Evolutionary conservation across 2,113 vertebrate genomes (phyloP).

Genomic region (Alosa alosa): DNA sequence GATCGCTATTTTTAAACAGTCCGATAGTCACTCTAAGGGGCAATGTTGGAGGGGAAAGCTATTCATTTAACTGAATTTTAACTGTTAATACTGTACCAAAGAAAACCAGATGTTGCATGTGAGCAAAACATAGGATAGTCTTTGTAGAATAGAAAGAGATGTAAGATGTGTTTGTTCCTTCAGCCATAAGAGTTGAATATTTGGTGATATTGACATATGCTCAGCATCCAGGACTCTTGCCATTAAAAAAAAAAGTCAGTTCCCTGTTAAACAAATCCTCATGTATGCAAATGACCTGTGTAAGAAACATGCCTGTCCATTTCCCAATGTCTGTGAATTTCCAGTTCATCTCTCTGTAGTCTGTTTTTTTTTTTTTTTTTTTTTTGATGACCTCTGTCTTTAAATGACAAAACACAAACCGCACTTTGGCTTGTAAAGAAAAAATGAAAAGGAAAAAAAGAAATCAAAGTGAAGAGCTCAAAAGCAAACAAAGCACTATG

Average conservation of each 20-base stretch:
- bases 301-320: neutral
- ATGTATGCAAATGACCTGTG: conserved; percentile 1
- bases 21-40: neutral
- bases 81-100: neutral
- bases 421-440: conserved; percentile 62
- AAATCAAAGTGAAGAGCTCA: conserved; percentile 30
- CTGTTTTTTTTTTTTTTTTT: conserved; percentile 10
- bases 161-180: neutral
- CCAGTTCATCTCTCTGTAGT: neutral
- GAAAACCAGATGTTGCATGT: conserved; percentile 8
- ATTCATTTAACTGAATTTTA: neutral
- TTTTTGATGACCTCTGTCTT: conserved; percentile 44
- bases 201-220: neutral
- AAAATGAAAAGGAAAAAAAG: conserved; percentile 46
- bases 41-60: neutral
- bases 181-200: neutral
- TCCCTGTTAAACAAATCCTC: neutral
- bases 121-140: neutral
- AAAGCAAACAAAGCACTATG: conserved; percentile 59
- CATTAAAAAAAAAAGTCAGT: neutral
- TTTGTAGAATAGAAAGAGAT: neutral
- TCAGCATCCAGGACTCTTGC: neutral
- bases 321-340: conserved; percentile 11
- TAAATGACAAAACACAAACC: conserved; percentile 66
- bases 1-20: neutral